Percentiles rank a stretch among this genome's conserved stretches.
Evolutionary conservation across 2,797 vertebrate species (phyloP).

Genomic region (Sebastes reedi): DNA sequence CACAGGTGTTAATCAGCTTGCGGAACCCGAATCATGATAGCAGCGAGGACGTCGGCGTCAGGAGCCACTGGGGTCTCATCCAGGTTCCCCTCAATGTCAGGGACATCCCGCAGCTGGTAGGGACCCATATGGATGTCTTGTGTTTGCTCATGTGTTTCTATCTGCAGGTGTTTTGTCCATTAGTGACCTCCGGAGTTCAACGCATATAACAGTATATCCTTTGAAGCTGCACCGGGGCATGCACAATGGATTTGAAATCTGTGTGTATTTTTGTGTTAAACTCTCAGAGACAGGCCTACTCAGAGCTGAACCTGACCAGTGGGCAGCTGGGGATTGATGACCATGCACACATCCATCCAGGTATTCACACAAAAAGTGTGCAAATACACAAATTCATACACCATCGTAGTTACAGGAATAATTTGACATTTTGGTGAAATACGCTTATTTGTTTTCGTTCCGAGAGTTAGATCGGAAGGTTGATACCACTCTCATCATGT

Average conservation of each 20-base stretch:
- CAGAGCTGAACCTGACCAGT: conserved; percentile 88
- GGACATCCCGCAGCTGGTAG: conserved; percentile 92
- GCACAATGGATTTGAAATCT: not conserved
- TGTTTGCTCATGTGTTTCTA: not conserved
- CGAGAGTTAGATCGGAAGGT: too few species aligned
- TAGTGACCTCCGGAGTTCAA: not conserved
- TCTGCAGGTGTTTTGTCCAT: not conserved
- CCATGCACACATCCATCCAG: conserved; percentile 90
- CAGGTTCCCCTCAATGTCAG: conserved; percentile 91
- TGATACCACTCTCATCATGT: too few species aligned
- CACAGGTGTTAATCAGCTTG: conserved; percentile 91
- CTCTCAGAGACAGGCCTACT: conserved; percentile 88
- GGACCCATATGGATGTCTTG: conserved; percentile 16
- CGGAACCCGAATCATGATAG: conserved; percentile 93
- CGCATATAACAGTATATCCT: not conserved
- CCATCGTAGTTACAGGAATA: not conserved
- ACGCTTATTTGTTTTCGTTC: not conserved
- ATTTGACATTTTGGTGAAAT: not conserved
- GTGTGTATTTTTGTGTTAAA: not conserved
- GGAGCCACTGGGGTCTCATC: conserved; percentile 94
- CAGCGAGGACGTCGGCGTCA: conserved; percentile 86
- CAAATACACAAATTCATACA: not conserved
- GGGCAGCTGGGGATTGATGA: conserved; percentile 96
- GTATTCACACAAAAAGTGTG: conserved; percentile 68
- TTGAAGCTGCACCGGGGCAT: not conserved